phyloP scores from a whole-genome alignment of 2,113 vertebrate species.

The Falcunculus frontatus region DNA sequence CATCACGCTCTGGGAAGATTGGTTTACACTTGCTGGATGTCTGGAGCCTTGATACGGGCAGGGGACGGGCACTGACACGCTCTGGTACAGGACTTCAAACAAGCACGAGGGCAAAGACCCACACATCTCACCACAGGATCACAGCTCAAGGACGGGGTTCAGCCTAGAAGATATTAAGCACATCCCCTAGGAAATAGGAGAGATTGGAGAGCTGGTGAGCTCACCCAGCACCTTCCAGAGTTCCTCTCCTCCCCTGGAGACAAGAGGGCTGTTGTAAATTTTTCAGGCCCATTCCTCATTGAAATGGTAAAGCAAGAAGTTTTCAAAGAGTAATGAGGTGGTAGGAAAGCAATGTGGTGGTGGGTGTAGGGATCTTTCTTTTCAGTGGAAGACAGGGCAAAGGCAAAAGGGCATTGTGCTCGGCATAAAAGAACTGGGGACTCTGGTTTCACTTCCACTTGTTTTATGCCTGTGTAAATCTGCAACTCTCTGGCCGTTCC shows the following conservation, averaged over 20 bases:
- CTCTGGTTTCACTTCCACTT: constrained; percentile 36
- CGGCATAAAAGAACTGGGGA: constrained; percentile 3
- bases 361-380: constrained; percentile 38
- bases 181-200: background rate
- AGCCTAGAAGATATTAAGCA: background rate
- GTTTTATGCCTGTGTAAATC: constrained; percentile 28
- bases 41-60: background rate
- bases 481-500: background rate
- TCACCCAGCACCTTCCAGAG: constrained; percentile 9
- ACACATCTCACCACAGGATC: background rate
- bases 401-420: constrained; percentile 38
- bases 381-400: constrained; percentile 1
- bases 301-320: constrained; percentile 39
- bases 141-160: background rate
- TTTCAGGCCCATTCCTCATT: background rate
- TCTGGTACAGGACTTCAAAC: background rate
- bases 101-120: background rate
- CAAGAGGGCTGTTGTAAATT: background rate
- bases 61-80: background rate
- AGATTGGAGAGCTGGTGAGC: background rate
- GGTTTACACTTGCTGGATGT: background rate
- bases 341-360: constrained; percentile 41
- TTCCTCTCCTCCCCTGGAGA: background rate
- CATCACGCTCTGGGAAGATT: background rate
- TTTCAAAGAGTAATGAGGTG: constrained; percentile 57